phyloP scores from a whole-genome alignment of 2,888 invertebrate genomes.

The Amphipyra tragopoginis region DNA sequence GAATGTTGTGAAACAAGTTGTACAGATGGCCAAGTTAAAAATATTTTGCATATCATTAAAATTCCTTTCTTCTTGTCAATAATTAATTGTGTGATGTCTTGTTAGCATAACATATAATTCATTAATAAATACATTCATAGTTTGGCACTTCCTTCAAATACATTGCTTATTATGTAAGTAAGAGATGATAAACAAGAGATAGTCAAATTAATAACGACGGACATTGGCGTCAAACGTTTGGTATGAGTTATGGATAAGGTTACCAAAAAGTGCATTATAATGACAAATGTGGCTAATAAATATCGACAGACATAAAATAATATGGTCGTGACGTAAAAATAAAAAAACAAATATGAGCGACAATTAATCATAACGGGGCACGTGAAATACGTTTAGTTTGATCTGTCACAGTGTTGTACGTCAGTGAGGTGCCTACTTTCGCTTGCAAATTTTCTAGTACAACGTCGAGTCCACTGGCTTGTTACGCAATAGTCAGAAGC shows the following conservation, averaged over 20 bases:
- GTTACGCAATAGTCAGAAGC: slow-evolving; percentile 74
- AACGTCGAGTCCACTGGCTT: slow-evolving; percentile 54
- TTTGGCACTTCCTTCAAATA: slow-evolving; percentile 33
- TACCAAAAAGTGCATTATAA: slow-evolving; percentile 38
- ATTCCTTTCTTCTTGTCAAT: slow-evolving; percentile 41
- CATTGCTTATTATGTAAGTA: slow-evolving; percentile 46
- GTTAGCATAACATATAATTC: slow-evolving; percentile 37
- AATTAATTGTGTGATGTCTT: slow-evolving; percentile 42
- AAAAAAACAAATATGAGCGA: slow-evolving; percentile 40
- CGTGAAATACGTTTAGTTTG: slow-evolving; percentile 54
- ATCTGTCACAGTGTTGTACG: slow-evolving; percentile 62
- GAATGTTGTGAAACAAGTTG: slow-evolving; percentile 32
- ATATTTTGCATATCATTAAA: slow-evolving; percentile 46
- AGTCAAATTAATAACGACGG: slow-evolving; percentile 39
- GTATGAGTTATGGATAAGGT: slow-evolving; percentile 28
- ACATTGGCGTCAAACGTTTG: slow-evolving; percentile 23
- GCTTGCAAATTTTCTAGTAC: slow-evolving; percentile 82
- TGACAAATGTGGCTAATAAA: slow-evolving; percentile 50
- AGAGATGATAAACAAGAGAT: slow-evolving; percentile 47
- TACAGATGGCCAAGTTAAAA: slow-evolving; percentile 18
- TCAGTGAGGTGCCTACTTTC: slow-evolving; percentile 75
- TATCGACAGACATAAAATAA: slow-evolving; percentile 37
- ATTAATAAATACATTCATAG: slow-evolving; percentile 34
- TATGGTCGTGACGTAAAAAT: slow-evolving; percentile 41
- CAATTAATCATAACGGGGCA: slow-evolving; percentile 49